Evolutionary conservation across 2,113 vertebrate genomes (phyloP), one percentile per base, ranked within the genome.

Genomic region (Tragelaphus scriptus): DNA sequence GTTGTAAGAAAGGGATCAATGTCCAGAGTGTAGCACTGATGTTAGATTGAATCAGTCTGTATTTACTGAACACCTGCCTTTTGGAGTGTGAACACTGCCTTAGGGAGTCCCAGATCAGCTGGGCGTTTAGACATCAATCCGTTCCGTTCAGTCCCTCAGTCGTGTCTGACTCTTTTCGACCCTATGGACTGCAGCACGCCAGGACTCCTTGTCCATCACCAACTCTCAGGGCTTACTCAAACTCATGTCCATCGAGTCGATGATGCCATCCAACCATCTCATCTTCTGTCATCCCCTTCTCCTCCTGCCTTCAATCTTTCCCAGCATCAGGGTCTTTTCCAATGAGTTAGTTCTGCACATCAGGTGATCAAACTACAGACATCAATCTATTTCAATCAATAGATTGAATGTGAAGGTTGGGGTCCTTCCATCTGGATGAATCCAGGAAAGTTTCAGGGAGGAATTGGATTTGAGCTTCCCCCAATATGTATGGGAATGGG

Each of bases 31-130:
- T n/a, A 36, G 55, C 61, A 13, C 58, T n/a, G 7, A 0, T 44
- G 44, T 44, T 26, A 9, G 53, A 51, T 14, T 55, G 12, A 1
- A 21, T n/a, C 7, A 15, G 53, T 51, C 16, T 16, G 1, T 49
- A 4, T 61, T 59, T 80, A 61, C 3, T 7, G 30, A 51, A 36
- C 28, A 3, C 47, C 55, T 44, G 15, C 44, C 53, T 36, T 2
- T 49, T 19, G 3, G 25, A 13, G 6, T 0, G 3, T 49, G 59
- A 49, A 40, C 32, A 49, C 59, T 28, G 55, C 30, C 6, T 12
- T 19, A 6, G 30, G 77, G 56, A 16, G 77, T 7, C 4, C 2
- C 7, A 14, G 58, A 1, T n/a, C 3, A 1, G 28, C 28, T n/a
- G 79, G 79, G 28, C 30, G 12, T 32, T 53, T 51, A 81, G 28